Percentiles rank a stretch among this genome's conserved stretches.
These are phyloP conservation scores for Pyrochroa serraticornis DNA, from an alignment of 2,888 invertebrate species.

Conservation along the genomic window DNA sequence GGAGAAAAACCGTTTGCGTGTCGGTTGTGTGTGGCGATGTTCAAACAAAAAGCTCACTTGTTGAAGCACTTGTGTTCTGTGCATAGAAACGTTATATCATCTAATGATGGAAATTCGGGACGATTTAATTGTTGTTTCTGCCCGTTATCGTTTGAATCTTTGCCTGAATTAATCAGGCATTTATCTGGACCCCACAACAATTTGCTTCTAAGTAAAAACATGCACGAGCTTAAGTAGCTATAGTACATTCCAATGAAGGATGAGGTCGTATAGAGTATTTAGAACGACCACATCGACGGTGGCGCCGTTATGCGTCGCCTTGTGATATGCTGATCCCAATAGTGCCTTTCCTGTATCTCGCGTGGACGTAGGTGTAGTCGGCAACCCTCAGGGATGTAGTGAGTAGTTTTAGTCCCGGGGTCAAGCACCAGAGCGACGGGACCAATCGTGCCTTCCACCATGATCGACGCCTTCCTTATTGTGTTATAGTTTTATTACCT, in stretches of 20 bases:
- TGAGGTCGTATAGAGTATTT: slow-evolving; percentile 44
- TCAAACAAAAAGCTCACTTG: slow-evolving; percentile 88
- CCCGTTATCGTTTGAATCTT: slow-evolving; percentile 81
- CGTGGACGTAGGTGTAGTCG: slow-evolving; percentile 43
- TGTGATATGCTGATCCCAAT: slow-evolving; percentile 47
- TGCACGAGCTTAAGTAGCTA: slow-evolving; percentile 64
- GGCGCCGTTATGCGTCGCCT: slow-evolving; percentile 9
- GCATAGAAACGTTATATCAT: slow-evolving; percentile 86
- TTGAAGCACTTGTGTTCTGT: slow-evolving; percentile 88
- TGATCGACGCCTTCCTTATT: slow-evolving; percentile 40
- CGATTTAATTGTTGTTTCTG: slow-evolving; percentile 89
- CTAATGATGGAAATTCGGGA: slow-evolving; percentile 75
- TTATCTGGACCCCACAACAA: slow-evolving; percentile 89
- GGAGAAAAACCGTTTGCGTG: slow-evolving; percentile 91
- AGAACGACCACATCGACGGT: slow-evolving; percentile 43
- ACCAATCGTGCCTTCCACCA: slow-evolving; percentile 43
- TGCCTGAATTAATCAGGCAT: slow-evolving; percentile 85
- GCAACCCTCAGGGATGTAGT: slow-evolving; percentile 50
- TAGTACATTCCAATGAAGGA: slow-evolving; percentile 41
- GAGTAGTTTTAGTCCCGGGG: slow-evolving; percentile 41
- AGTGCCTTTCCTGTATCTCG: slow-evolving; percentile 44
- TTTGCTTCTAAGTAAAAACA: slow-evolving; percentile 83
- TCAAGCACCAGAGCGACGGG: slow-evolving; percentile 42
- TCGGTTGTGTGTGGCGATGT: slow-evolving; percentile 88
- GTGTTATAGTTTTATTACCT: slow-evolving; percentile 48